Conservation (phyloP, 92 coral and sea anemone genomes). For the Parazoanthus swiftii region DNA sequence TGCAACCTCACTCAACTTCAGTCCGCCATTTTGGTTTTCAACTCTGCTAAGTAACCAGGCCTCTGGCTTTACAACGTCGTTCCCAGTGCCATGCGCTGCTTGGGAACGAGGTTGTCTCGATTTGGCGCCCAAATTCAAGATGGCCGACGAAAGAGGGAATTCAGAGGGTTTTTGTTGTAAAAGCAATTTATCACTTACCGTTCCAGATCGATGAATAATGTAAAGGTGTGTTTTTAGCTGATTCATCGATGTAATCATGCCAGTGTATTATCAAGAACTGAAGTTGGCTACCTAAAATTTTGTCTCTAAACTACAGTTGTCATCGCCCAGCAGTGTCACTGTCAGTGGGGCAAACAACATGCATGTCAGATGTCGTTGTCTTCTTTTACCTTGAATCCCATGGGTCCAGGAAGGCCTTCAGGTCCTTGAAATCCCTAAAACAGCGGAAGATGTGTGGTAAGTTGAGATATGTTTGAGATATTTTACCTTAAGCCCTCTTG, state of each 20-base stretch:
- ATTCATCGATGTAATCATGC: too few species aligned
- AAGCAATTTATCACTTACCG: not conserved
- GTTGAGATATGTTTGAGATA: not conserved
- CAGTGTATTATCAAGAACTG: not conserved
- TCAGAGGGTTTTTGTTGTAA: not conserved
- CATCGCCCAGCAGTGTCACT: too few species aligned
- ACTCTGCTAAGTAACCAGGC: constrained; percentile 14
- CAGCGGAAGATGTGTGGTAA: not conserved
- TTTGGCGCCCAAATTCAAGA: constrained; percentile 18
- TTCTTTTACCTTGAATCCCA: constrained; percentile 73
- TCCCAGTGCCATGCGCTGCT: not conserved
- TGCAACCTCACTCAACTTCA: not conserved
- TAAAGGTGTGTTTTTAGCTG: not conserved
- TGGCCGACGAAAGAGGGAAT: not conserved
- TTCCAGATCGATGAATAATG: not conserved
- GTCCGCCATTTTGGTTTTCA: constrained; percentile 26
- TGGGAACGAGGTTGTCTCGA: not conserved
- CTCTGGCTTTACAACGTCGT: not conserved
- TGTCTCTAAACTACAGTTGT: too few species aligned
- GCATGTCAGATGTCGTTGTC: not conserved
- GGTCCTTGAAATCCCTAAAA: constrained; percentile 87
- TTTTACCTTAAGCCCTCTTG: not conserved
- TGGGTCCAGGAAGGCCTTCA: constrained; percentile 87
- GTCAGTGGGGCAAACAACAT: too few species aligned
- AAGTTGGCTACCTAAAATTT: not conserved